Percentiles rank a stretch among this genome's conserved stretches.
These are phyloP conservation scores for Perodicticus potto DNA, from an alignment of 2,797 vertebrate species.

Conservation along the genomic window DNA sequence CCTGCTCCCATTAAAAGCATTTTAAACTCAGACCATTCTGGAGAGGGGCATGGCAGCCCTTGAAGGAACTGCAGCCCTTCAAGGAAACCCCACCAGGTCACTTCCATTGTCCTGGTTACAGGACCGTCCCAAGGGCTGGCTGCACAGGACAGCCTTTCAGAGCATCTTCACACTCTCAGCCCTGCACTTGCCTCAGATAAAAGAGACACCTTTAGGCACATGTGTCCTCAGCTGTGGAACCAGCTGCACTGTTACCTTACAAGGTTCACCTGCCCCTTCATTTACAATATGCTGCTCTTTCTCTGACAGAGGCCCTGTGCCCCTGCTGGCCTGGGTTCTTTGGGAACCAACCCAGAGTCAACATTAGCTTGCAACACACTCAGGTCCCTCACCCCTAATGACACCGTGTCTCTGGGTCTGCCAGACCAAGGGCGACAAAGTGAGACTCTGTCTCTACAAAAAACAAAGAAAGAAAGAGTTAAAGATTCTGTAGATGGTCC, in stretches of 20 bases:
- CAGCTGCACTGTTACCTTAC: not conserved
- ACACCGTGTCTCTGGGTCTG: not conserved
- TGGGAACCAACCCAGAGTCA: not conserved
- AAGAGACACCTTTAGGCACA: not conserved
- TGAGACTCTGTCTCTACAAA: too few relatives aligned
- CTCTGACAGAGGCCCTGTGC: not conserved
- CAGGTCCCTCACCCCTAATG: not conserved
- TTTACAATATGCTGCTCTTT: not conserved
- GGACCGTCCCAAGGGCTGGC: slow-evolving; percentile 30
- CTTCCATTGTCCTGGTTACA: slow-evolving; percentile 67
- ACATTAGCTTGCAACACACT: not conserved
- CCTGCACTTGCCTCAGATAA: not conserved
- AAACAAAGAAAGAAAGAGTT: too few relatives aligned
- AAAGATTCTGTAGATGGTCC: not conserved
- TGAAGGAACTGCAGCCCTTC: not conserved
- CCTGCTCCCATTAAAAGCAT: not conserved
- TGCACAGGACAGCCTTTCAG: not conserved
- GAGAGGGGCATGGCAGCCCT: not conserved
- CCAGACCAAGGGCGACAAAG: too few relatives aligned
- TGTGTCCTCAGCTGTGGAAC: not conserved
- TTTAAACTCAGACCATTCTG: not conserved
- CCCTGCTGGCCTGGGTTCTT: not conserved
- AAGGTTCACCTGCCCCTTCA: not conserved
- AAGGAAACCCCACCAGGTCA: slow-evolving; percentile 4
- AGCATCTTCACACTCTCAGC: slow-evolving; percentile 18